Conservation (phyloP, 2,797 vertebrate genomes). For the Pipistrellus pipistrellus region DNA sequence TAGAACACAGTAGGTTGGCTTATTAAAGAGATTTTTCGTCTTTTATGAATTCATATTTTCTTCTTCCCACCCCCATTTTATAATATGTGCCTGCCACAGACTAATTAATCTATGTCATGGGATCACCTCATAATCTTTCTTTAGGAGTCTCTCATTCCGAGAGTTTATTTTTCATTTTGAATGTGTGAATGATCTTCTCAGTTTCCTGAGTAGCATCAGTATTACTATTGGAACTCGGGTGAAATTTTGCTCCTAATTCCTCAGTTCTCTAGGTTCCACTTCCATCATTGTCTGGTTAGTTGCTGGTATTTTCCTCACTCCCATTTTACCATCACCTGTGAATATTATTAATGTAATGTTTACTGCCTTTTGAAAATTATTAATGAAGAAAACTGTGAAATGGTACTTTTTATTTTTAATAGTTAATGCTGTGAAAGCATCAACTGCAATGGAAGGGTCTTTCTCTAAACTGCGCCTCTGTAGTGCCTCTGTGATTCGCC, state of each 20-base stretch:
- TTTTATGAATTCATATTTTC: constrained; percentile 1
- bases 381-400: constrained; percentile 55
- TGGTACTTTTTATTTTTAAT: constrained; percentile 48
- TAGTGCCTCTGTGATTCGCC: constrained; percentile 32
- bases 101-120: not conserved
- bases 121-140: not conserved
- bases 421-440: constrained; percentile 38
- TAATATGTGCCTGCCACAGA: not conserved
- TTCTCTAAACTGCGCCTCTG: not conserved
- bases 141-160: constrained; percentile 21
- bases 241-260: not conserved
- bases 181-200: not conserved
- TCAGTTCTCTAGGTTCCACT: not conserved
- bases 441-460: not conserved
- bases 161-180: not conserved
- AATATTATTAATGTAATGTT: constrained; percentile 12
- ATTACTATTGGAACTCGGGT: not conserved
- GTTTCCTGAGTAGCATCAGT: not conserved
- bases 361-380: constrained; percentile 36
- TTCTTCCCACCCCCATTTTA: not conserved
- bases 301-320: constrained; percentile 16
- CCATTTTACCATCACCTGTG: constrained; percentile 47
- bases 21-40: constrained; percentile 5
- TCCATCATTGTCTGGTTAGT: not conserved
- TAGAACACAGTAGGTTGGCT: constrained; percentile 47